Conservation (phyloP, 1,140 invertebrate genomes). For the Drosophila sp. region DNA sequence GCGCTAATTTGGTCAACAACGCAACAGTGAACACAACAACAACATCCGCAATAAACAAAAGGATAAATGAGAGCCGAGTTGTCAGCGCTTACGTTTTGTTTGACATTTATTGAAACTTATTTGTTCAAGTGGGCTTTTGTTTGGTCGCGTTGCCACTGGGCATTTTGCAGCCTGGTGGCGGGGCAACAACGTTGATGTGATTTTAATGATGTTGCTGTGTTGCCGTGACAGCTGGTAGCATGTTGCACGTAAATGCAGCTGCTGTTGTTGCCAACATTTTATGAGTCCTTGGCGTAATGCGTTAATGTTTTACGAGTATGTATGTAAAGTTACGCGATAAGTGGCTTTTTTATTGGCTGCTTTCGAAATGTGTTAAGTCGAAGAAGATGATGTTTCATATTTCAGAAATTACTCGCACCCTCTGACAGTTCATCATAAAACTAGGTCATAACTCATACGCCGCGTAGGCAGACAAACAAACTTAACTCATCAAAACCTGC, state of each 20-base stretch:
- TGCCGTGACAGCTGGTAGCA: constrained; percentile 13
- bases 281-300: constrained; percentile 9
- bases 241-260: constrained; percentile 28
- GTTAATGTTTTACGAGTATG: constrained; percentile 50
- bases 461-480: constrained; percentile 33
- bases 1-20: constrained; percentile 39
- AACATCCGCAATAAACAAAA: background rate
- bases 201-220: constrained; percentile 62
- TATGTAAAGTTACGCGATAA: constrained; percentile 59
- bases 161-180: constrained; percentile 8
- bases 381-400: constrained; percentile 39
- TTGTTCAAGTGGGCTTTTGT: constrained; percentile 49
- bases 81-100: constrained; percentile 56
- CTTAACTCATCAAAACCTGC: constrained; percentile 46
- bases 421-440: background rate
- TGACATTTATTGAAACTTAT: constrained; percentile 73
- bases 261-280: constrained; percentile 11
- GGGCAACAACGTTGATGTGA: constrained; percentile 24
- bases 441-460: constrained; percentile 36
- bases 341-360: constrained; percentile 53
- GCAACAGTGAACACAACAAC: constrained; percentile 33
- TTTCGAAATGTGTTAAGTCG: constrained; percentile 30
- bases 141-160: constrained; percentile 41
- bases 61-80: constrained; percentile 4
- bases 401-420: constrained; percentile 48